Conservation (phyloP, 2,888 invertebrate genomes). For the Noctua janthina region DNA sequence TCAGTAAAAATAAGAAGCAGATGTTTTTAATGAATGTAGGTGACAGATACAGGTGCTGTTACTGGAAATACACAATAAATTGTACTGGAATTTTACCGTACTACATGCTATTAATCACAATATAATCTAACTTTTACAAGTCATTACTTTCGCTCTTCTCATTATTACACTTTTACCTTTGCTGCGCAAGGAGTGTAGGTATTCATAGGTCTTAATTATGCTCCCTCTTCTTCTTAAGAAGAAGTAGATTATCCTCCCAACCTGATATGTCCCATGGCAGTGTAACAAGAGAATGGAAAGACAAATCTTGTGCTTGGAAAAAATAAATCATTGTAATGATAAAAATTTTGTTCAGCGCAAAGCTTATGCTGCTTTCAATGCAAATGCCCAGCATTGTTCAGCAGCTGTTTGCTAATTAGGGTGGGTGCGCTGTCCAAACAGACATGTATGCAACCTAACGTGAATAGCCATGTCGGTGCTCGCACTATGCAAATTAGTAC, state of each 20-base stretch:
- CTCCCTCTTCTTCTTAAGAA: no score
- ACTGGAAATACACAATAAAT: neutral
- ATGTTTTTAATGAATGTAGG: neutral
- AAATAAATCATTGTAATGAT: neutral
- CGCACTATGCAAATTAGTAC: constrained; percentile 1
- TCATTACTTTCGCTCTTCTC: neutral
- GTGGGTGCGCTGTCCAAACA: neutral
- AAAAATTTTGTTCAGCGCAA: neutral
- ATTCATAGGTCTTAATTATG: neutral
- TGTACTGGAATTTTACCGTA: neutral
- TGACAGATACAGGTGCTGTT: neutral
- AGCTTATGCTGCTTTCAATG: neutral
- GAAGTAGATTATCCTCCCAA: no score
- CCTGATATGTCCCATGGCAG: no score
- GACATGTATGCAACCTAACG: neutral
- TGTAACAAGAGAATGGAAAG: neutral
- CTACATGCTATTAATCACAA: neutral
- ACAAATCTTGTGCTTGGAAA: neutral
- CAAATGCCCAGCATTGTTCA: neutral
- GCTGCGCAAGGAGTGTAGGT: neutral
- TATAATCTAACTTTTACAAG: neutral
- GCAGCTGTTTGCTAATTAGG: neutral
- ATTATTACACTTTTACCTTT: neutral
- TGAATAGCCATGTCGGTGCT: neutral
- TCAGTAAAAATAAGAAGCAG: neutral